Evolutionary conservation across 1,140 invertebrate species (phyloP), one percentile per base, ranked within the genome.

Genomic region (Solen grandis): DNA sequence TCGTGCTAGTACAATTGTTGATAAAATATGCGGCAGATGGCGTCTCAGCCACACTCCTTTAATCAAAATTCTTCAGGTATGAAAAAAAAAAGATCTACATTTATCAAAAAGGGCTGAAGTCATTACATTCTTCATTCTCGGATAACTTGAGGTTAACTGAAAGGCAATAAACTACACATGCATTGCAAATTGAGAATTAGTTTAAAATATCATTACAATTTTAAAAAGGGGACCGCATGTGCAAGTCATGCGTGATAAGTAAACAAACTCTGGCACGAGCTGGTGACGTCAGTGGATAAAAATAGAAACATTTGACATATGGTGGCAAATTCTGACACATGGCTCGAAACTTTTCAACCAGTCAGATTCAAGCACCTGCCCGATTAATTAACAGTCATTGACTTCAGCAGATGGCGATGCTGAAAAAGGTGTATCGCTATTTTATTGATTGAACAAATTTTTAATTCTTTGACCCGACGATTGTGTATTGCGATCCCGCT

Each of bases 371-470:
- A 78, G 41, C 75, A 78, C 75, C 75, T 78, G 75, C 75, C 36
- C 41, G 22, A 8, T 57, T 27, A 31, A 68, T 66, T 68, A 35
- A 66, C 41, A 60, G 63, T 78, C 75, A 78, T 46, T 55, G 63
- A 57, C 33, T 57, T 22, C 22, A 54, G 75, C 75, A 78, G 75
- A 78, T 78, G 75, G 63, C 35, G 19, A 13, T n/a, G 19, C 57
- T 31, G 25, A 38, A 69, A 25, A 50, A 25, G 14, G 75, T 78
- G 75, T 78, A 78, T 78, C 75, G 52, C 63, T 69, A 78, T 78
- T 65, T 46, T 78, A 78, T 78, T 78, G 75, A 78, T 78, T 41
- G 8, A 62, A 59, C 57, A 66, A n/a, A 78, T 66, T 66, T 78
- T 68, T 66, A 68, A 78, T 68, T 27, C 62, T 78, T 78, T 78